A percentile compares a stretch with the other conserved stretches of the same genome.
These are phyloP conservation scores for Chloropsis hardwickii DNA, from an alignment of 2,113 vertebrate species.

Conservation along the genomic window DNA sequence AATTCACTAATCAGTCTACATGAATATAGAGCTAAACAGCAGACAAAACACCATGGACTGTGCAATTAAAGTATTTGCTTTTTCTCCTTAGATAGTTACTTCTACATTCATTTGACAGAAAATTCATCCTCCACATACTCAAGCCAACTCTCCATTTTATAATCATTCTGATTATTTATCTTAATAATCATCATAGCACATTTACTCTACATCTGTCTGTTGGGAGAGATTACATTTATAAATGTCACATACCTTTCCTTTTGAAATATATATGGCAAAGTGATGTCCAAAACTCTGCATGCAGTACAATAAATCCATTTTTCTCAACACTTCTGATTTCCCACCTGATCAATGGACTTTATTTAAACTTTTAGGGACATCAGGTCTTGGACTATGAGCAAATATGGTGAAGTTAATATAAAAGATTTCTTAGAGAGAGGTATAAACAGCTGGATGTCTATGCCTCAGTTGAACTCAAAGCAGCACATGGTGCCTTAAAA, in stretches of 20 bases:
- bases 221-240: neutral
- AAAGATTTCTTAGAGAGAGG: neutral
- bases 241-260: neutral
- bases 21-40: neutral
- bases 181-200: neutral
- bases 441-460: neutral
- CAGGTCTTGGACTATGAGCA: neutral
- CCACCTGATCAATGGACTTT: neutral
- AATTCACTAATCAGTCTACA: neutral
- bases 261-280: neutral
- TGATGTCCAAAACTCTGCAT: neutral
- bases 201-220: neutral
- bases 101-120: neutral
- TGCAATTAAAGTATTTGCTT: neutral
- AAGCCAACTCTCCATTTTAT: neutral
- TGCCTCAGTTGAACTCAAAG: neutral
- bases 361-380: neutral
- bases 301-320: neutral
- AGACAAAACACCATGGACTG: neutral
- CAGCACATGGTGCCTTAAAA: neutral
- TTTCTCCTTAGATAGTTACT: neutral
- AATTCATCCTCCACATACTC: neutral
- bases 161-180: neutral
- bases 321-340: neutral
- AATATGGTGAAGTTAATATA: neutral